Base-by-base conservation (phyloP, 2,888 invertebrate genomes). In the Podotricha telesiphe region DNA sequence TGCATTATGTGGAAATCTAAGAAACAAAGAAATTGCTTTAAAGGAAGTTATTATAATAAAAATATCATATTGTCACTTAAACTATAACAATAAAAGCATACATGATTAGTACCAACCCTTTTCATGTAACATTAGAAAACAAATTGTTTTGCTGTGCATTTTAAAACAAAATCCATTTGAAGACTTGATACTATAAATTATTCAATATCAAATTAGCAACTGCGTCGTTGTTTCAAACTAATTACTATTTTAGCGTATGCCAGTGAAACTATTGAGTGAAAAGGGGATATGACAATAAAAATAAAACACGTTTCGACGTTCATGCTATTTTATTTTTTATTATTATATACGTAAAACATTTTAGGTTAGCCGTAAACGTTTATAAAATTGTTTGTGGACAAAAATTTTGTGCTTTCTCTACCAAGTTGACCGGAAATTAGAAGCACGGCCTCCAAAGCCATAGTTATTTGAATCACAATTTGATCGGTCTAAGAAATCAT, bases 111-210 rank as follows among this genome's bases (percentile, higher is more conserved):
- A 2, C 66, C 73, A 58, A 59, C 73, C 73, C 37, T 72, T 74
- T 72, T 59, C 65, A 62, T 74, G 74, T 74, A 37, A 40, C 45
- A 58, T 48, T 45, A 51, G 67, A 65, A 67, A 70, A 69, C 58
- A 68, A 64, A 71, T 22, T 40, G 40, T 22, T 64, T 20, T n/a
- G 37, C 7, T 40, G 11, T 61, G 34, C 15, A 61, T 42, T 48
- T 66, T 40, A 48, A n/a, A 61, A 48, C 19, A 50, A 19, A 40
- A 51, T 19, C 22, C 19, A 59, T 61, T 67, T 67, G 15, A 19
- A 17, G 7, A 28, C 28, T 47, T 48, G 48, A 28, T 48, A 3
- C 48, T 13, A 62, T 37, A 62, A 48, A 62, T 62, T 19, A 62
- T 62, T 48, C n/a, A 62, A 34, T 15, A 48, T 50, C 48, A 37